Evolutionary conservation across 2,113 vertebrate species (phyloP).

Genomic region (Cyphomyrus discorhynchus): DNA sequence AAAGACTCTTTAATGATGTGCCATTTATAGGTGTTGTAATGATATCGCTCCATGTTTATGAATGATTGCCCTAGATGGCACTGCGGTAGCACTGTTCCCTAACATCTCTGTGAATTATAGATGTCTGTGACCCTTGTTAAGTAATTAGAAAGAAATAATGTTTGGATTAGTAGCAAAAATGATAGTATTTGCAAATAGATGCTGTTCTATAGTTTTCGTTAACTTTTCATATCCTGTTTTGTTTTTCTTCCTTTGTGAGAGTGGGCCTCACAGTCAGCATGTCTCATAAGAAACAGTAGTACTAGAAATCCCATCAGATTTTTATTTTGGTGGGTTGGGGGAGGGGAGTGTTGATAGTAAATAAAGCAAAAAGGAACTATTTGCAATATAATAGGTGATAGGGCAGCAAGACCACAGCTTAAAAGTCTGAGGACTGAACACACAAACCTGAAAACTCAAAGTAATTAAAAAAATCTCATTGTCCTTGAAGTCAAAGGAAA

Average conservation of each 20-base stretch:
- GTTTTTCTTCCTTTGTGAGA: background rate
- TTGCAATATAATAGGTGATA: background rate
- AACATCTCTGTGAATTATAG: background rate
- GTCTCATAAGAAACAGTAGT: background rate
- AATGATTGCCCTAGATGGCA: background rate
- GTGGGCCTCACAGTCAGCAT: background rate
- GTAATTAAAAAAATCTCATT: constrained; percentile 4
- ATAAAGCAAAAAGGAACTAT: background rate
- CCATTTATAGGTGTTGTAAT: background rate
- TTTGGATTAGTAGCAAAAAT: too few species aligned
- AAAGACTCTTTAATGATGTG: background rate
- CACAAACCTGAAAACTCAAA: constrained; percentile 12
- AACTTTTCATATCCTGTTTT: background rate
- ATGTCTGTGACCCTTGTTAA: background rate
- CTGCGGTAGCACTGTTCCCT: background rate
- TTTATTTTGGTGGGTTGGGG: background rate
- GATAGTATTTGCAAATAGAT: background rate
- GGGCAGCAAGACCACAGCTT: background rate
- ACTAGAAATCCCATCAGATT: background rate
- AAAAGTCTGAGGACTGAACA: background rate
- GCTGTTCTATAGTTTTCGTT: background rate
- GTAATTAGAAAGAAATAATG: background rate
- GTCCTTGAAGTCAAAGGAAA: constrained; percentile 19
- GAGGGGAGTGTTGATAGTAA: background rate
- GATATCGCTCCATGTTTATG: background rate